Base-by-base conservation (phyloP, 2,888 invertebrate species). In the Leptinotarsa peninsularis region DNA sequence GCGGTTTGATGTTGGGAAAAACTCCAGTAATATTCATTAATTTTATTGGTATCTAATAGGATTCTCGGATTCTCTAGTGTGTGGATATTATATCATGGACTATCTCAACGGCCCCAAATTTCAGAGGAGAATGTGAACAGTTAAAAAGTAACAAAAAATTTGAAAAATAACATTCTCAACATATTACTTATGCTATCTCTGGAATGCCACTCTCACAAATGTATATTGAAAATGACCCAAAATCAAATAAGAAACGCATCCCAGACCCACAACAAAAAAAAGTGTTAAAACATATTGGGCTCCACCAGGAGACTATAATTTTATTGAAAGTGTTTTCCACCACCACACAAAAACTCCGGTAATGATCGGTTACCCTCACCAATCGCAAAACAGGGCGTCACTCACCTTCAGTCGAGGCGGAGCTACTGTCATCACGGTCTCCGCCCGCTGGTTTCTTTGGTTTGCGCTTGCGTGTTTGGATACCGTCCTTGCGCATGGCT, bases 401-500 rank as follows among this genome's bases (percentile, higher is more conserved):
- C 83, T 83, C 80, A 88, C 88, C 88, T 83, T 88, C 88, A 13
- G 84, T 82, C 69, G 87, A 84, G 85, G 88, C 83, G 85, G 85
- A 84, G 83, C 83, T 85, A 76, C 83, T 83, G 81, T 86, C 85
- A 68, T 85, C 77, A 85, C 85, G 79, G 23, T 88, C 85, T 66
- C 87, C 85, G 66, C 91, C 92, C n/a, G 88, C 88, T 14, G 94
- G 92, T 86, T 95, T 95, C 88, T 96, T 96, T 77, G 96, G 96
- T 86, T 98, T 98, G 72, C 98, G 92, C 88, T 98, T 98, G 81
- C 98, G 91, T 60, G 98, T 98, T 89, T 98, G 98, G 79, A 98
- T 97, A 73, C 97, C 97, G 85, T 98, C 98, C 87, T 98, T 98
- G 81, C 97, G 93, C 98, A 98, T 98, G 23, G 97, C 96, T 84